Base-by-base conservation (phyloP, 1,140 invertebrate species). In the Pogonomyrmex barbatus region DNA sequence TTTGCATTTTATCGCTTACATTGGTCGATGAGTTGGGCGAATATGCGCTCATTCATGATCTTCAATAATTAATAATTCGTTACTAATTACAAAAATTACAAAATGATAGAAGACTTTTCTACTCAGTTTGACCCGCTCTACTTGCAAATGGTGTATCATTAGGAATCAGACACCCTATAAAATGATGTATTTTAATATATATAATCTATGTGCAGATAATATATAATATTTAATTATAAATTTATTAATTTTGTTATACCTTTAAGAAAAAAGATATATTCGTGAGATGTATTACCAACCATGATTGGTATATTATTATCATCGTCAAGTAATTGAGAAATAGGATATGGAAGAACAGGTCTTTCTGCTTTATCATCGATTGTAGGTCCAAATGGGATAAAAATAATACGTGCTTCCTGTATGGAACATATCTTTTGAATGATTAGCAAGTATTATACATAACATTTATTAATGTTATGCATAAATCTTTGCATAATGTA, bases 291-390 rank as follows among this genome's bases (percentile, higher is more conserved):
- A 39, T 65, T 52, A n/a, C 91, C 90, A 36, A 90, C 14, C 1
- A 91, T 86, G 6, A 91, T 50, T 24, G 91, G 90, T 42, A 91
- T 63, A 54, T 87, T 8, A 2, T 45, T 33, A 1, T 73, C 68
- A 0, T 85, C 56, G 9, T 60, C 6, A 1, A 87, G 0, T 10
- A 90, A 30, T 6, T 90, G 8, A 9, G 68, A 65, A 0, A 91
- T 1, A 0, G 85, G 75, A 3, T 4, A 3, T 17, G 91, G 87
- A 8, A 91, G 42, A 42, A 91, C 54, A 45, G 90, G 86, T 60
- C 71, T 68, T 2, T 82, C 70, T 1, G 85, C 67, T 10, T 63
- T 12, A 0, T 54, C 52, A 2, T 91, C 91, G 0, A 12, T n/a
- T 9, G 65, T 75, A 0, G 86, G 42, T 33, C 54, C 45, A 63